phyloP scores from a whole-genome alignment of 2,113 vertebrate genomes.

The Elephantulus edwardii region DNA sequence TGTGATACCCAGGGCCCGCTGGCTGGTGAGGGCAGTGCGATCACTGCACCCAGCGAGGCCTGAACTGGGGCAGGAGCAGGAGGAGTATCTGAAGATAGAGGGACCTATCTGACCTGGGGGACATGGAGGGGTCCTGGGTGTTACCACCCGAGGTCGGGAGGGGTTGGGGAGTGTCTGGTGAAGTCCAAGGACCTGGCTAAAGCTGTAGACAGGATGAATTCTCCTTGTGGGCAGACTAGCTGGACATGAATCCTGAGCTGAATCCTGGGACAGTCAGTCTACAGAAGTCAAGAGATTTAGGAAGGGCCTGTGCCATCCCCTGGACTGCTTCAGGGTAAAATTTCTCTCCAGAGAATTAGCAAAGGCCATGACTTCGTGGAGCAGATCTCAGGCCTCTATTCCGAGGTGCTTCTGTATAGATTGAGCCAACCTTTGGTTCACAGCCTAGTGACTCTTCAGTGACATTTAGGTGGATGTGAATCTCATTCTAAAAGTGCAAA shows the following conservation, averaged over 20 bases:
- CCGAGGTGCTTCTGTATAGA: not conserved
- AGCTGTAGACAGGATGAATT: not conserved
- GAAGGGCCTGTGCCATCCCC: not conserved
- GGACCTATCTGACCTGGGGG: not conserved
- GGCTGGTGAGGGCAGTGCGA: no score
- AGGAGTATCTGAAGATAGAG: not conserved
- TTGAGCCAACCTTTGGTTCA: not conserved
- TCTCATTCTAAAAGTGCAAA: no score
- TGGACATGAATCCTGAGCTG: not conserved
- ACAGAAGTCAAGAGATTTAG: rapidly evolving
- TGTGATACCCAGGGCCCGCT: no score
- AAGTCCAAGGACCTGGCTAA: not conserved
- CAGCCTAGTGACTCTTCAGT: not conserved
- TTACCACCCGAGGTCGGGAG: not conserved
- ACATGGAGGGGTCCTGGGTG: not conserved
- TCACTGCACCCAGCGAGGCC: no score
- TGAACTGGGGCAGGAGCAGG: no score
- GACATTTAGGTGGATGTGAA: not conserved
- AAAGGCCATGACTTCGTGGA: not conserved
- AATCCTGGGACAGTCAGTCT: not conserved
- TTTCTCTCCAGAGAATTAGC: not conserved
- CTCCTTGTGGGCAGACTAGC: not conserved
- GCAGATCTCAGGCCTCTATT: not conserved
- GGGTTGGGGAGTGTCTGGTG: not conserved
- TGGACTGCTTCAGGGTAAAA: not conserved